phyloP scores from a whole-genome alignment of 1,140 invertebrate genomes.

The Mya arenaria region DNA sequence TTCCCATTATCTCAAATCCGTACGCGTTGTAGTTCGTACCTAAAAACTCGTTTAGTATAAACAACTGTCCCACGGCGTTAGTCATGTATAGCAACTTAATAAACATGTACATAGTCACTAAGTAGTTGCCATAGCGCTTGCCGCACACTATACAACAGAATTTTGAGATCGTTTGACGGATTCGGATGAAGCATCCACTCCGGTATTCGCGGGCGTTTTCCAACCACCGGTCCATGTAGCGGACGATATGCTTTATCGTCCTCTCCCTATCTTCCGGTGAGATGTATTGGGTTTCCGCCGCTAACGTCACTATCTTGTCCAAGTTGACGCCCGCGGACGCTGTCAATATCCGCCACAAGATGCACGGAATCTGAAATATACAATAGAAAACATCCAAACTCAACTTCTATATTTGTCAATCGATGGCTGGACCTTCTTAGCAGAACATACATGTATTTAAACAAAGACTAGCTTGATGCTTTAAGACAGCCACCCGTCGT shows the following conservation, averaged over 20 bases:
- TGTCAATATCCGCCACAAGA: slow-evolving; percentile 83
- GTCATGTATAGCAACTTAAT: slow-evolving; percentile 82
- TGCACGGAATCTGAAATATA: slow-evolving; percentile 76
- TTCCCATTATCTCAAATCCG: slow-evolving; percentile 81
- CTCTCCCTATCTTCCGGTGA: slow-evolving; percentile 79
- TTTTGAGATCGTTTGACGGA: slow-evolving; percentile 76
- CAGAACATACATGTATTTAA: too few species aligned
- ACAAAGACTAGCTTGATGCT: too few species aligned
- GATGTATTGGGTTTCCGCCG: slow-evolving; percentile 79
- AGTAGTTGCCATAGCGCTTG: slow-evolving; percentile 82
- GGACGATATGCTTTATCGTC: slow-evolving; percentile 79
- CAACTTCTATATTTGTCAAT: not conserved
- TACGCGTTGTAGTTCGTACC: slow-evolving; percentile 82
- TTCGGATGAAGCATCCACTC: slow-evolving; percentile 75
- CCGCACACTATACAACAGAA: slow-evolving; percentile 79
- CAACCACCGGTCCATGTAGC: slow-evolving; percentile 80
- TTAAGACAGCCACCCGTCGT: too few species aligned
- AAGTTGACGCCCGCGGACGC: slow-evolving; percentile 81
- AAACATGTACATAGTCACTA: slow-evolving; percentile 82
- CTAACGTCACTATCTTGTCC: slow-evolving; percentile 78
- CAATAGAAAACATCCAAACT: slow-evolving; percentile 42
- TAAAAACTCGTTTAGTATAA: slow-evolving; percentile 82
- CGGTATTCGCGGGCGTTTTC: slow-evolving; percentile 78
- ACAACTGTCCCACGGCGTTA: slow-evolving; percentile 82
- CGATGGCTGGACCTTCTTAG: too few species aligned